Conservation (phyloP, 92 coral and sea anemone species). For the Isaurus tuberculatus region DNA sequence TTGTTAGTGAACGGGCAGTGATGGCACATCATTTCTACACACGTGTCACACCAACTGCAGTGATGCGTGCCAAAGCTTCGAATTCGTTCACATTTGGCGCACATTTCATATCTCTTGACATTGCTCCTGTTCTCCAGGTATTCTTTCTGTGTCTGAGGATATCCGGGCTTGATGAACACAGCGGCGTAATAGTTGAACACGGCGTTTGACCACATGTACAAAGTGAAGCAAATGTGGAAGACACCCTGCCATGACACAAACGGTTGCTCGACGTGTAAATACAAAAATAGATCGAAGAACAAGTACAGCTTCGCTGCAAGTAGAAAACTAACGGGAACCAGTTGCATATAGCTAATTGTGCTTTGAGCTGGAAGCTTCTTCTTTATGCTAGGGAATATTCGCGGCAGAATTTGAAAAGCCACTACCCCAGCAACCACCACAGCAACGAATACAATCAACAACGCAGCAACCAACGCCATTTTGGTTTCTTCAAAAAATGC, state of each 20-base stretch:
- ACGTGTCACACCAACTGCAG: constrained; percentile 91
- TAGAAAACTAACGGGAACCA: constrained; percentile 79
- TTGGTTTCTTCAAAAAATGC: constrained; percentile 26
- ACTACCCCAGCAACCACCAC: constrained; percentile 83
- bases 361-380: constrained; percentile 74
- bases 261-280: constrained; percentile 84
- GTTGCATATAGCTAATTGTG: constrained; percentile 77
- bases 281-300: constrained; percentile 80
- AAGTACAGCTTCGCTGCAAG: constrained; percentile 80
- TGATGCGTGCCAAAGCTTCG: constrained; percentile 93
- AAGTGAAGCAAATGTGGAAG: constrained; percentile 69
- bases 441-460: constrained; percentile 64
- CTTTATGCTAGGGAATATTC: constrained; percentile 81
- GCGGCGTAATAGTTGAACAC: constrained; percentile 79
- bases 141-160: constrained; percentile 83
- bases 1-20: constrained; percentile 99
- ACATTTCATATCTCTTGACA: constrained; percentile 77
- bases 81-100: constrained; percentile 79
- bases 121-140: constrained; percentile 72
- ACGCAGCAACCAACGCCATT: constrained; percentile 79
- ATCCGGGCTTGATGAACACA: constrained; percentile 83
- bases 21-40: constrained; percentile 99
- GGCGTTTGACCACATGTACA: constrained; percentile 64
- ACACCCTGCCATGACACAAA: constrained; percentile 83
- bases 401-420: constrained; percentile 84